Percentiles rank a stretch among this genome's conserved stretches.
These are phyloP conservation scores for Hyphantria cunea DNA, from an alignment of 1,140 invertebrate genomes.

Conservation along the genomic window DNA sequence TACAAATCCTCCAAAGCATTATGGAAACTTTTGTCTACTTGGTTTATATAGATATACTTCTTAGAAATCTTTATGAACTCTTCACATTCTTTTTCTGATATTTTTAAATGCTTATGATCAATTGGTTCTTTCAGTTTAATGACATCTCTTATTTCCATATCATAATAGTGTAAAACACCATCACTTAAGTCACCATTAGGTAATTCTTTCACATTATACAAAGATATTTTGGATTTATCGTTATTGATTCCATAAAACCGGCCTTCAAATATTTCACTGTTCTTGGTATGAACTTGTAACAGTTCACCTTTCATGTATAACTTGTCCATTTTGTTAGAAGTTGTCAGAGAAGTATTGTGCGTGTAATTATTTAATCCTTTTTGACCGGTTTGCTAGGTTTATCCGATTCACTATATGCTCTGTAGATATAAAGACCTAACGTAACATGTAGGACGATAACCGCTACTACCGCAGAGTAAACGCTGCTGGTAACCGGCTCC, in stretches of 20 bases:
- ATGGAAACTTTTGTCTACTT: conserved; percentile 73
- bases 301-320: conserved; percentile 76
- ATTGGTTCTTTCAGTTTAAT: conserved; percentile 62
- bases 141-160: conserved; percentile 68
- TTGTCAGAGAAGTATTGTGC: conserved; percentile 20
- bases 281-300: conserved; percentile 72
- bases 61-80: conserved; percentile 69
- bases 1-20: conserved; percentile 70
- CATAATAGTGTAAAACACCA: conserved; percentile 69
- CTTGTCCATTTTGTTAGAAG: conserved; percentile 63
- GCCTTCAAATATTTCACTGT: conserved; percentile 68
- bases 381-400: conserved; percentile 68
- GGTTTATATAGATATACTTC: conserved; percentile 75
- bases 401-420: conserved; percentile 85
- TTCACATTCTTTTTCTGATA: conserved; percentile 71
- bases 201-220: conserved; percentile 70
- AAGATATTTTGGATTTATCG: conserved; percentile 74
- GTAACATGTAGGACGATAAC: conserved; percentile 88
- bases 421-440: conserved; percentile 89
- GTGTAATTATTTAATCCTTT: conserved; percentile 63
- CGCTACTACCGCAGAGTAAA: conserved; percentile 88
- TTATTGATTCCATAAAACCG: conserved; percentile 71
- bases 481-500: conserved; percentile 85
- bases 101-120: conserved; percentile 60
- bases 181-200: conserved; percentile 56